Percentiles rank a stretch among this genome's conserved stretches.
These are phyloP conservation scores for Rhinoptilus africanus DNA, from an alignment of 2,113 vertebrate species.

Conservation along the genomic window DNA sequence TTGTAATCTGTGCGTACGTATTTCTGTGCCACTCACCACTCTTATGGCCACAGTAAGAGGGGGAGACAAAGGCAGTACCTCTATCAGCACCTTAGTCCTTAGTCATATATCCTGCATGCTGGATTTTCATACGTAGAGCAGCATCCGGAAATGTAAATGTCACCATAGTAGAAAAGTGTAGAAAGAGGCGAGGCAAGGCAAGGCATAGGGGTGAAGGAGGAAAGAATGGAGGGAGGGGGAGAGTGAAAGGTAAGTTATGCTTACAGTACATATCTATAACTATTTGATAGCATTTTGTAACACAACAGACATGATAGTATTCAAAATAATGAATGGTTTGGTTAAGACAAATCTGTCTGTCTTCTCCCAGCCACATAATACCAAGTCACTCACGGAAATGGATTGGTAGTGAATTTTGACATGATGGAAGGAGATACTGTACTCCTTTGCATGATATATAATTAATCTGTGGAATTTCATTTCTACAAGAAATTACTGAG, in stretches of 20 bases:
- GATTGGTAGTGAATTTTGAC: neutral
- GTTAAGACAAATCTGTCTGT: constrained; percentile 14
- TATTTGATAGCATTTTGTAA: neutral
- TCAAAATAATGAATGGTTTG: constrained; percentile 28
- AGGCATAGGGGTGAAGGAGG: too few relatives aligned
- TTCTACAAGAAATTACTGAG: constrained; percentile 1
- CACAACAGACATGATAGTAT: neutral
- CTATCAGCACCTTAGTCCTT: neutral
- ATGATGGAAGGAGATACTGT: neutral
- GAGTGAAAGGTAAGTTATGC: neutral
- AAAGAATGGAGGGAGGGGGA: neutral
- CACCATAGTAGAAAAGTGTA: neutral
- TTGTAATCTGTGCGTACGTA: neutral
- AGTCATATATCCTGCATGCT: neutral
- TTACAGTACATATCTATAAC: neutral
- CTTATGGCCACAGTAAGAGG: neutral
- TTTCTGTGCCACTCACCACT: neutral
- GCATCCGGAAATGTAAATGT: neutral
- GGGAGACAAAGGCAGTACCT: neutral
- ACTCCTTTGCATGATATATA: neutral
- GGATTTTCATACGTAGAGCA: neutral
- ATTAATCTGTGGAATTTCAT: constrained; percentile 15
- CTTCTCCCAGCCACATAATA: neutral
- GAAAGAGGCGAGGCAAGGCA: too few relatives aligned
- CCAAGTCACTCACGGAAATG: neutral